phyloP scores from a whole-genome alignment of 2,888 invertebrate genomes.

The Limnephilus auricula region DNA sequence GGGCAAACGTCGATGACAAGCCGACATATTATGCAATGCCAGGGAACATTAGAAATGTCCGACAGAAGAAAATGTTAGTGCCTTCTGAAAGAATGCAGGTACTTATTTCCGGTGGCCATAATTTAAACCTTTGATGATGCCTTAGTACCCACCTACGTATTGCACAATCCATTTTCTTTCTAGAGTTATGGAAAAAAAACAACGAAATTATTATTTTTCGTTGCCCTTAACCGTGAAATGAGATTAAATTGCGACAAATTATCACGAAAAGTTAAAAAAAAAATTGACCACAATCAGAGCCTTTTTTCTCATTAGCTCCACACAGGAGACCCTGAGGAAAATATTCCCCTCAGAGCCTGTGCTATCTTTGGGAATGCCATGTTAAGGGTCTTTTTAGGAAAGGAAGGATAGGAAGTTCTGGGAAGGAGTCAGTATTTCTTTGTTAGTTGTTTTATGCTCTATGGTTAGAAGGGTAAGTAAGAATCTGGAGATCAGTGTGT shows the following conservation, averaged over 20 bases:
- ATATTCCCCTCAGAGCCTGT: too few species aligned
- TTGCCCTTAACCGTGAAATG: neutral
- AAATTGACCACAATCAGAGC: neutral
- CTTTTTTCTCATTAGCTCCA: too few species aligned
- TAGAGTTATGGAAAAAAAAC: neutral
- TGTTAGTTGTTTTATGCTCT: too few species aligned
- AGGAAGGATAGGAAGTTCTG: too few species aligned
- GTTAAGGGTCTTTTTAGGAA: too few species aligned
- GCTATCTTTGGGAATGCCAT: too few species aligned
- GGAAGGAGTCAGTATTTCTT: too few species aligned
- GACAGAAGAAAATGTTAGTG: neutral
- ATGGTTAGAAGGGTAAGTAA: too few species aligned
- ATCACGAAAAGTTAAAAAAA: neutral
- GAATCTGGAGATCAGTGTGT: too few species aligned
- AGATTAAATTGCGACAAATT: neutral
- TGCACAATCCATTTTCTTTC: neutral
- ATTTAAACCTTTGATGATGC: neutral
- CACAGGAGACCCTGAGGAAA: too few species aligned
- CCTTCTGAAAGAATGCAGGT: neutral
- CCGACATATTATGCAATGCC: neutral
- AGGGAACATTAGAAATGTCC: neutral
- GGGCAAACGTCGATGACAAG: neutral
- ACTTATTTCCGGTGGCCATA: neutral
- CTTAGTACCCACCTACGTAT: neutral
- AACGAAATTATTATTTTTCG: neutral